Evolutionary conservation across 2,888 invertebrate species (phyloP).

Genomic region (Trypoxylon attenuatum): DNA sequence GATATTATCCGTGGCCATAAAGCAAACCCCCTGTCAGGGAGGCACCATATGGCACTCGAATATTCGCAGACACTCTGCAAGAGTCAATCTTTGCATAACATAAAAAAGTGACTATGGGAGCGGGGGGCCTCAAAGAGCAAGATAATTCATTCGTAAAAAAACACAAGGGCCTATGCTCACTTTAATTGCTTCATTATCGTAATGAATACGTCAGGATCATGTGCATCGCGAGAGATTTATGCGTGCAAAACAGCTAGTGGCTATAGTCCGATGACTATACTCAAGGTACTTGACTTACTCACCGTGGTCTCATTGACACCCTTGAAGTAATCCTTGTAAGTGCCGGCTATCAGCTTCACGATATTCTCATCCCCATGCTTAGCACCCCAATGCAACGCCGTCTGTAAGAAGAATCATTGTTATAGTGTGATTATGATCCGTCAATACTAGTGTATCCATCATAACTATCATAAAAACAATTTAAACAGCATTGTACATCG

Average conservation of each 20-base stretch:
- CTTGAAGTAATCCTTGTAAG: slow-evolving; percentile 81
- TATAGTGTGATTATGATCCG: slow-evolving; percentile 23
- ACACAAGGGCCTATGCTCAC: neutral
- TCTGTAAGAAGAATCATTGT: slow-evolving; percentile 79
- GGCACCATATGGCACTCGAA: slow-evolving; percentile 24
- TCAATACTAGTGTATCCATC: too few relatives aligned
- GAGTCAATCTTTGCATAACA: slow-evolving; percentile 19
- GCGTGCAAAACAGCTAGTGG: too few relatives aligned
- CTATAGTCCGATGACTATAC: too few relatives aligned
- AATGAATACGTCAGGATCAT: too few relatives aligned
- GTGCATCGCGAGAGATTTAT: too few relatives aligned
- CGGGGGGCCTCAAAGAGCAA: too few relatives aligned
- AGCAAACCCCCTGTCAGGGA: slow-evolving; percentile 11
- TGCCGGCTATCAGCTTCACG: slow-evolving; percentile 93
- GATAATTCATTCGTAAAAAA: neutral
- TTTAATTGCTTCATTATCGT: neutral
- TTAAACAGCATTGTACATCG: too few relatives aligned
- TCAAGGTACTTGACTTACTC: too few relatives aligned
- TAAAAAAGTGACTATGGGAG: neutral
- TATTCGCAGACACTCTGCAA: slow-evolving; percentile 17
- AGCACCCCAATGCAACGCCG: slow-evolving; percentile 97
- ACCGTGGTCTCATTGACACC: slow-evolving; percentile 91
- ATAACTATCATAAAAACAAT: too few relatives aligned
- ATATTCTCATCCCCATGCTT: slow-evolving; percentile 95
- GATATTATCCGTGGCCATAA: slow-evolving; percentile 15